Conservation (phyloP, 2,888 invertebrate genomes). For the Marasmarcha lunaedactyla region DNA sequence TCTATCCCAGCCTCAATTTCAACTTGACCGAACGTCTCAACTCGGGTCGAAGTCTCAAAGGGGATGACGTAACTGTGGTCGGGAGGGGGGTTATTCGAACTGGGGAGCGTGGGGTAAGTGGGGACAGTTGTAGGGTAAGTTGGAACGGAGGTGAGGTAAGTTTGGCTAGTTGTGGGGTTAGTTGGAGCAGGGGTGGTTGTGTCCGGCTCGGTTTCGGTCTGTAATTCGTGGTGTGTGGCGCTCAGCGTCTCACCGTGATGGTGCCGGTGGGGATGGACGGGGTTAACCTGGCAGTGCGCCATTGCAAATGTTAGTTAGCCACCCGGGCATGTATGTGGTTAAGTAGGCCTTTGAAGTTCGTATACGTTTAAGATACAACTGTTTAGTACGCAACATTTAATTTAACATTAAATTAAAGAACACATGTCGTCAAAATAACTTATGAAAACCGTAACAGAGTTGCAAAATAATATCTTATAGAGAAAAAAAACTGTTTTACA, state of each 20-base stretch:
- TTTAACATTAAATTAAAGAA: too few species aligned
- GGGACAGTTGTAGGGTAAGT: conserved; percentile 5
- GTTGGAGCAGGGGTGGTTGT: conserved; percentile 6
- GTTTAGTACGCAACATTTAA: too few species aligned
- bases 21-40: conserved; percentile 15
- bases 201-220: conserved; percentile 31
- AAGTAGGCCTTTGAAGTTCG: too few species aligned
- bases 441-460: too few species aligned
- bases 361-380: too few species aligned
- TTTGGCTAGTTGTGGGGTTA: conserved; percentile 9
- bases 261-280: conserved; percentile 52
- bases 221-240: conserved; percentile 59
- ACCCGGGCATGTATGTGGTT: conserved; percentile 21
- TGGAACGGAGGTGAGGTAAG: conserved; percentile 9
- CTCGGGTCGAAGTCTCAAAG: conserved; percentile 18
- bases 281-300: conserved; percentile 42
- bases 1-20: conserved; percentile 16
- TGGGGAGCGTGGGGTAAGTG: conserved; percentile 13
- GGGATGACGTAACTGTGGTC: conserved; percentile 23
- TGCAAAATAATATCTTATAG: too few species aligned
- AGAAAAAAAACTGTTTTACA: too few species aligned
- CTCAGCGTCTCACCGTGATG: conserved; percentile 48
- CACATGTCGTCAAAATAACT: too few species aligned
- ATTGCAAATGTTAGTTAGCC: conserved; percentile 45
- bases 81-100: conserved; percentile 15